Evolutionary conservation across 2,797 vertebrate genomes (phyloP), one percentile per base, ranked within the genome.

Genomic region (Sebastes minor): DNA sequence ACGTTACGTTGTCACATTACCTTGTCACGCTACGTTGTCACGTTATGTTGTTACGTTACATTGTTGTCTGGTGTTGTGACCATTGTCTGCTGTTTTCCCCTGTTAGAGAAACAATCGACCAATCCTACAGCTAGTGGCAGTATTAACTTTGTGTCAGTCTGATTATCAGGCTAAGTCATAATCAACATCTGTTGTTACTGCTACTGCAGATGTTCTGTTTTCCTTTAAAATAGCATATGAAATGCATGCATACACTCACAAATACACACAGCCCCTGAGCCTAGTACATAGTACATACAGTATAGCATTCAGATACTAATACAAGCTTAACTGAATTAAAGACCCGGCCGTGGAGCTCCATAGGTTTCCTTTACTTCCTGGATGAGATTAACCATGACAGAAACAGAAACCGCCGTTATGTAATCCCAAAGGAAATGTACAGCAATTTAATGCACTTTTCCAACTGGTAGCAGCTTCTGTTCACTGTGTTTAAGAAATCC

Each of bases 371-470:
- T 77, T 49, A 18, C 27, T 38, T 76, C 22, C 52, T 7, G 3
- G 59, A 85, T 46, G 75, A 83, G 81, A 84, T 84, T 74, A 84
- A 62, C 66, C 33, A 10, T 72, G 71, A 83, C 81, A 88, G 74
- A 68, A 72, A 86, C 83, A 78, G 67, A 71, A 49, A 23, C 27
- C 57, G 63, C 62, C 6, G 6, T 84, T 57, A 63, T 76, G 76
- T 79, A 74, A 80, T 85, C 85, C 66, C 55, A 1, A 16, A 22
- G 38, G 75, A 16, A 20, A 57, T 28, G 32, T 23, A 28, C 38
- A 53, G 27, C 2, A 59, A 84, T 14, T 64, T 80, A 82, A 80
- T 87, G 72, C 38, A 63, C 65, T 71, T 69, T 27, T 74, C 28
- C 74, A 67, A 82, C 78, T 76, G 74, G 59, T 4, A 33, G 80